Percentiles rank a stretch among this genome's conserved stretches.
phyloP scores from a whole-genome alignment of 2,113 vertebrate genomes.

The Scalopus aquaticus region DNA sequence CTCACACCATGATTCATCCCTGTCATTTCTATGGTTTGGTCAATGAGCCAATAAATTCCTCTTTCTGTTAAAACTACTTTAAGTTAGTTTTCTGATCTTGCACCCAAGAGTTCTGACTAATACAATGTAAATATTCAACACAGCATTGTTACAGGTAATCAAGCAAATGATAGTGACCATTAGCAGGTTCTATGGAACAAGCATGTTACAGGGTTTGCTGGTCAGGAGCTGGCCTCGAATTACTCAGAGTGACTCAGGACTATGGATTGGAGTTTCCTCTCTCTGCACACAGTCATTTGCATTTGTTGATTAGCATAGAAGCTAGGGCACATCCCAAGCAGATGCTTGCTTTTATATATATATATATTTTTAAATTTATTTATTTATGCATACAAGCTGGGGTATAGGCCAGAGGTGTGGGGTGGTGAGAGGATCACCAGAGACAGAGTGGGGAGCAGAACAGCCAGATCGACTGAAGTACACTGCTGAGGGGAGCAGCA shows the following conservation, averaged over 20 bases:
- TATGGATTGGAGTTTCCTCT: not conserved
- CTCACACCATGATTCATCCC: not conserved
- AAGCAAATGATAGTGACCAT: not conserved
- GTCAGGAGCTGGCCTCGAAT: not conserved
- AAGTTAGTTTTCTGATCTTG: conserved; percentile 31
- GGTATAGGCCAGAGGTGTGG: too few relatives aligned
- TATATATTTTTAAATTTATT: too few relatives aligned
- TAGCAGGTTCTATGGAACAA: not conserved
- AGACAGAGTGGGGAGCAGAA: too few relatives aligned
- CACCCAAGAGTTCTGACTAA: not conserved
- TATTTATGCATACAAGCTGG: too few relatives aligned
- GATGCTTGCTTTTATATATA: too few relatives aligned
- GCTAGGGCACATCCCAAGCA: not conserved
- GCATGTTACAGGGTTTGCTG: not conserved
- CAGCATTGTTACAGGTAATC: not conserved
- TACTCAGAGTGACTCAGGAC: not conserved
- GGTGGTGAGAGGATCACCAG: too few relatives aligned
- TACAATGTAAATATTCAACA: not conserved
- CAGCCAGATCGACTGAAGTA: too few relatives aligned
- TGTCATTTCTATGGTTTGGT: not conserved
- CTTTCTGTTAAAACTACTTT: not conserved
- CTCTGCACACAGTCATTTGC: not conserved
- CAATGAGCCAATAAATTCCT: not conserved
- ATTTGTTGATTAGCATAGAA: not conserved
- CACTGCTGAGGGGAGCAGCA: too few relatives aligned